phyloP scores from a whole-genome alignment of 2,888 invertebrate species.

The Ectemnius continuus region DNA sequence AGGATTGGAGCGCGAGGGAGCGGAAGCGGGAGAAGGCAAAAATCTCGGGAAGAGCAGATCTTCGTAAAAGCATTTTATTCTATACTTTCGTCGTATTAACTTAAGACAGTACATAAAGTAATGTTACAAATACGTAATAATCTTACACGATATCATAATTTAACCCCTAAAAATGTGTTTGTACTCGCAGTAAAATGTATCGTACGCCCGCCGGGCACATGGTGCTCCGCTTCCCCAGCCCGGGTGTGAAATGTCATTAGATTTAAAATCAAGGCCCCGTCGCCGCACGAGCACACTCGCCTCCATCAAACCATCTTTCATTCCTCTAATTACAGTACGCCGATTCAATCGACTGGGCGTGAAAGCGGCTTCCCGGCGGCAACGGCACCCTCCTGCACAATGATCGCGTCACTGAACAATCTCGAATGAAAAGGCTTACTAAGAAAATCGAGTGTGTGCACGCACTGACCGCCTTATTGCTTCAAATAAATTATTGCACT shows the following conservation, averaged over 20 bases:
- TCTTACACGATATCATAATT: not conserved
- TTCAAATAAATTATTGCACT: slow-evolving; percentile 2
- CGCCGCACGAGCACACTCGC: too few relatives aligned
- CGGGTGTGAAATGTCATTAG: too few relatives aligned
- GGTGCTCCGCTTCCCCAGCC: too few relatives aligned
- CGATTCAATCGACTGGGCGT: too few relatives aligned
- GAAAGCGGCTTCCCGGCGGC: not conserved
- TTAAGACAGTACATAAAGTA: slow-evolving; percentile 16
- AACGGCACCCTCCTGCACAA: not conserved
- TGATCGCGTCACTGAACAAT: not conserved
- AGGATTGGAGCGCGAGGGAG: too few relatives aligned
- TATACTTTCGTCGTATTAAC: slow-evolving; percentile 11
- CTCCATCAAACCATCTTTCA: too few relatives aligned
- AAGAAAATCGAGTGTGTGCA: not conserved
- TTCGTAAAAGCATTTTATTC: slow-evolving; percentile 27
- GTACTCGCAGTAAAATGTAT: slow-evolving; percentile 15
- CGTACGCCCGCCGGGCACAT: not conserved
- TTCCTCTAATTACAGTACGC: too few relatives aligned
- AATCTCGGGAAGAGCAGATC: not conserved
- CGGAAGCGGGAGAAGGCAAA: not conserved
- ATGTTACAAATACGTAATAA: slow-evolving; percentile 5
- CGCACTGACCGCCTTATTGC: not conserved
- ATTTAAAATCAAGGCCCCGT: too few relatives aligned
- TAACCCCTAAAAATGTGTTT: slow-evolving; percentile 5
- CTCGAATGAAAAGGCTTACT: not conserved